Evolutionary conservation across 1,140 invertebrate genomes (phyloP).

Genomic region (Colletes latitarsis): DNA sequence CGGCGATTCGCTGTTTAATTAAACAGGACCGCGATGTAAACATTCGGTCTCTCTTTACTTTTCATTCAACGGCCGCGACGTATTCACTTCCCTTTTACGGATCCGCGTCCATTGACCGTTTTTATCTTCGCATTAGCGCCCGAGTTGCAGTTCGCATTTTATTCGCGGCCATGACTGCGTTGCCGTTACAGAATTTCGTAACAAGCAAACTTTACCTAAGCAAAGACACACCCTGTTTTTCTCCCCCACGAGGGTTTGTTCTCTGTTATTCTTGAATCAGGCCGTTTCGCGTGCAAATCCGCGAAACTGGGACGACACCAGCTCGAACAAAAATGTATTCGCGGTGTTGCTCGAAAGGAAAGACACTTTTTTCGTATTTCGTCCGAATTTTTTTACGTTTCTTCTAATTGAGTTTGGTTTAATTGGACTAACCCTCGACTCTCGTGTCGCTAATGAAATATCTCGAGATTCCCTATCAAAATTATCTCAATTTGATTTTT

Average conservation of each 20-base stretch:
- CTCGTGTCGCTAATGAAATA: neutral
- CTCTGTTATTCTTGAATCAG: constrained; percentile 31
- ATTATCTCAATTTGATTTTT: too few species aligned
- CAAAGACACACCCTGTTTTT: constrained; percentile 9
- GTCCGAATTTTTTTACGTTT: neutral
- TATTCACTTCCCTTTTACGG: neutral
- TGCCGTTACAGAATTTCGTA: constrained; percentile 22
- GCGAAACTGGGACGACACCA: constrained; percentile 27
- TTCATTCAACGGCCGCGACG: neutral
- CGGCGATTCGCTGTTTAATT: neutral
- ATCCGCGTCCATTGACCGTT: neutral
- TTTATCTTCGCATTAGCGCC: constrained; percentile 10
- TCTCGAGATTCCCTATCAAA: neutral
- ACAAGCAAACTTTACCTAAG: constrained; percentile 40
- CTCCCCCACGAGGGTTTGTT: constrained; percentile 31
- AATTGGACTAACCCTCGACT: constrained; percentile 19
- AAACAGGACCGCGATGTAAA: neutral
- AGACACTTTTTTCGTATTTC: neutral
- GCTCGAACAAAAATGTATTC: constrained; percentile 30
- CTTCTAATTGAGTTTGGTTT: constrained; percentile 31
- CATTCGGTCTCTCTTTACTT: neutral
- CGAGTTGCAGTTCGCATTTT: constrained; percentile 21
- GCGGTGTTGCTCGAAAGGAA: neutral
- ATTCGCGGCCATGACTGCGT: constrained; percentile 5
- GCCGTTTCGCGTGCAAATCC: constrained; percentile 32